Conservation (phyloP, 2,888 invertebrate genomes). For the Drosophila quinaria region DNA sequence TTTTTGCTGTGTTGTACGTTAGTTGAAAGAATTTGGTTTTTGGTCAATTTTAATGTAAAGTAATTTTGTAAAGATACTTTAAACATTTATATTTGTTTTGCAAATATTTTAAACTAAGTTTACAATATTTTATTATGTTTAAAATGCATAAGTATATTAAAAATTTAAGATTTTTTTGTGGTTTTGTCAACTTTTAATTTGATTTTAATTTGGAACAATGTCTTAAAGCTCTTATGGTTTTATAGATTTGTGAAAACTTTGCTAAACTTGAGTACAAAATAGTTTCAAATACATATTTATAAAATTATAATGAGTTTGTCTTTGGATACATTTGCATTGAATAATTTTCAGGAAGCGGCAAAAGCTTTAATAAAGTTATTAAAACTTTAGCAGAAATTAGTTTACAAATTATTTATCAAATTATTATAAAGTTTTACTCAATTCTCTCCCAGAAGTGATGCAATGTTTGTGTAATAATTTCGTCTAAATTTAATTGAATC, state of each 20-base stretch:
- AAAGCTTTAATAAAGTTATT: not conserved
- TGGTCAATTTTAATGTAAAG: not conserved
- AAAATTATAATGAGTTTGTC: not conserved
- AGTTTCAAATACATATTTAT: not conserved
- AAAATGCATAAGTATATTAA: too few species aligned
- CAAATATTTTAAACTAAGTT: too few species aligned
- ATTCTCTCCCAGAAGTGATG: constrained; percentile 18
- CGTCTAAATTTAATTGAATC: constrained; percentile 39
- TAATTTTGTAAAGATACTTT: not conserved
- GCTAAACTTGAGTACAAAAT: not conserved
- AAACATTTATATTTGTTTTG: not conserved
- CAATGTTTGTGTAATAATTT: constrained; percentile 33
- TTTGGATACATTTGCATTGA: too few species aligned
- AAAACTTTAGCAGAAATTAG: not conserved
- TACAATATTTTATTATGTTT: too few species aligned
- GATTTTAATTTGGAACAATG: not conserved
- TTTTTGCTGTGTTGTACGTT: not conserved
- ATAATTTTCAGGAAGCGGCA: not conserved
- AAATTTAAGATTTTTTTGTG: too few species aligned
- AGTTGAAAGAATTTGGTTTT: not conserved
- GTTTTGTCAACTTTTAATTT: too few species aligned
- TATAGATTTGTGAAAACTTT: not conserved
- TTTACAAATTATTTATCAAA: not conserved
- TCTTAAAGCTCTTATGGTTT: not conserved
- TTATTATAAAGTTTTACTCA: not conserved